Evolutionary conservation across 35 echinoderm and acorn worm genomes (phyloP), one percentile per base, ranked within the genome.

Genomic region (Chiridota heheva): DNA sequence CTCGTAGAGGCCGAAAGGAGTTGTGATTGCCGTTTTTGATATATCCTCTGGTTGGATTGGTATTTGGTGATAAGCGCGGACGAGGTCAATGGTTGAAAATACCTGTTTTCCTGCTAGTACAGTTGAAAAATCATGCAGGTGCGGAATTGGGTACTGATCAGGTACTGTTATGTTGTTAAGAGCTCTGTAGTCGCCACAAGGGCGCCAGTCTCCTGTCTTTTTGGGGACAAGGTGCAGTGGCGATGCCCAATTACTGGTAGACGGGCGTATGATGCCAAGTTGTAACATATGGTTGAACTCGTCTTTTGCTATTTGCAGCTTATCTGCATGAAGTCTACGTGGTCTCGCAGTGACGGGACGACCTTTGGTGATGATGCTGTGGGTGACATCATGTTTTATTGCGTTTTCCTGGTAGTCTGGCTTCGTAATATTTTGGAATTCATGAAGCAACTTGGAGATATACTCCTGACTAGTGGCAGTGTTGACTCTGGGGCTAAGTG

Each of bases 11-110:
- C 86, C 79, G 40, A 89, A 83, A 5, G 86, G 77, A n/a, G 68
- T 90, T 25, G 87, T 84, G 31, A 83, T 65, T 18, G 87, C 87
- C 42, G 79, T 74, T 44, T 90, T 66, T 42, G 53, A 71, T 45
- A 83, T 56, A 33, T 83, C 80, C 13, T 56, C 71, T 7, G 78
- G 69, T 17, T 83, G 27, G 12, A 90, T 44, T 20, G 87, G 79
- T 31, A 90, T 90, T 32, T 83, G 87, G 32, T 90, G 87, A 15
- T 90, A 90, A 18, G 87, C 87, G 30, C 58, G 31, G 7, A 90
- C 67, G 2, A 90, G 49, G 57, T 83, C 80, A 10, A 90, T 26
- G 40, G 82, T 77, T 39, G 80, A 76, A 34, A 90, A 90, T 40
- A 90, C 46, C 53, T 4, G 62, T 58, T 73, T 76, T 1, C 58